A percentile compares a stretch with the other conserved stretches of the same genome.
Evolutionary conservation across 2,888 invertebrate genomes (phyloP).

Genomic region (Adineta ricciae): DNA sequence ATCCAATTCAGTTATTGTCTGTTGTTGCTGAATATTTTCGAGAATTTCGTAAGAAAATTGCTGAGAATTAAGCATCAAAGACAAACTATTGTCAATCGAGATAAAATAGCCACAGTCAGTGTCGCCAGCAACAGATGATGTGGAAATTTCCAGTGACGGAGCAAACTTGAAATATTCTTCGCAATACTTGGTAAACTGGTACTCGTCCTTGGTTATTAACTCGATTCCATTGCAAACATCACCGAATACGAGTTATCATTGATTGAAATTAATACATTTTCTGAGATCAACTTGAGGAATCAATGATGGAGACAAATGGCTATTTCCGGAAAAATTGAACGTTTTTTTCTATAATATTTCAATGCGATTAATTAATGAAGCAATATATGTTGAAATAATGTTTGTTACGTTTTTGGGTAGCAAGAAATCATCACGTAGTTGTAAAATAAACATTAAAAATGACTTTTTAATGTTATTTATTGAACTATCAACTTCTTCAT

Average conservation of each 20-base stretch:
- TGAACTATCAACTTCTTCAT: too few species aligned
- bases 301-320: not conserved
- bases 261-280: not conserved
- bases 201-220: not conserved
- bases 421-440: not conserved
- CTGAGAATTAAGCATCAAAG: not conserved
- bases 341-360: not conserved
- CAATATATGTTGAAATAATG: not conserved
- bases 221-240: not conserved
- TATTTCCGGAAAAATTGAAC: not conserved
- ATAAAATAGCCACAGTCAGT: not conserved
- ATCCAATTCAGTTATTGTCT: not conserved
- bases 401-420: not conserved
- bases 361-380: not conserved
- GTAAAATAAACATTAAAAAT: not conserved
- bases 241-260: not conserved
- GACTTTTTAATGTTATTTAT: not conserved
- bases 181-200: not conserved
- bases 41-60: not conserved
- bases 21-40: not conserved
- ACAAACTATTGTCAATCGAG: not conserved
- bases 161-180: not conserved
- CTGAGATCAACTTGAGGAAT: not conserved
- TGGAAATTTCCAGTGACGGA: not conserved
- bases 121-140: not conserved